These are phyloP conservation scores for Ormyrus pomaceus DNA, from an alignment of 2,888 invertebrate species.

Conservation along the genomic window DNA sequence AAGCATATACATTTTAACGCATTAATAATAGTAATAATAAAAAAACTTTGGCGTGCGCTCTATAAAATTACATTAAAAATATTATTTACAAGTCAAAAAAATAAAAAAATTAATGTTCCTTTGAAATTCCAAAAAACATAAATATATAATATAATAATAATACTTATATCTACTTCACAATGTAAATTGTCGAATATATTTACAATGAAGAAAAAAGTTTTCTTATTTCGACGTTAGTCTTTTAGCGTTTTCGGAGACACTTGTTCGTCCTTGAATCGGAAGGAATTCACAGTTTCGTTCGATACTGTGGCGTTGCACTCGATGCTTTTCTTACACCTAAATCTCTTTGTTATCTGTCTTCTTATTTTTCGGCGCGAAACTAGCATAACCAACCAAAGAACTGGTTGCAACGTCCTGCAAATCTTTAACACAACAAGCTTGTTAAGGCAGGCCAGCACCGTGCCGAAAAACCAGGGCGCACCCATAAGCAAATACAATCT, in stretches of 20 bases:
- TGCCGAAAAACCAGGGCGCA: conserved; percentile 67
- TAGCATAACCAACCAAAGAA: conserved; percentile 64
- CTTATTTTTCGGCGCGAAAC: conserved; percentile 50
- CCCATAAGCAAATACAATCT: conserved; percentile 67
- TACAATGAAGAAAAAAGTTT: no score
- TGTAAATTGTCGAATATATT: no score
- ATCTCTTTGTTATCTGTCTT: conserved; percentile 35
- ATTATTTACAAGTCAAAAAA: no score
- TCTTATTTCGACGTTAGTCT: no score
- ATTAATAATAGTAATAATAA: no score
- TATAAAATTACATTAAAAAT: no score
- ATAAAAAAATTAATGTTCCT: no score
- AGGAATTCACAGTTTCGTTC: neutral
- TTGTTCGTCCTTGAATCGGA: conserved; percentile 4
- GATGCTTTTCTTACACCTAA: neutral
- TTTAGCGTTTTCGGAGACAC: neutral
- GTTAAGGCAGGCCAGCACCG: conserved; percentile 62
- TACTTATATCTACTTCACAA: no score
- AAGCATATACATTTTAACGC: no score
- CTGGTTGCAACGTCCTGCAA: conserved; percentile 64
- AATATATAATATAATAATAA: no score
- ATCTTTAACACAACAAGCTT: conserved; percentile 63
- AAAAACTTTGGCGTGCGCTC: no score
- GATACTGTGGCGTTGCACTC: neutral
- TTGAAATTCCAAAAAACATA: no score